Evolutionary conservation across 2,113 vertebrate genomes (phyloP).

Genomic region (Rynchops niger): DNA sequence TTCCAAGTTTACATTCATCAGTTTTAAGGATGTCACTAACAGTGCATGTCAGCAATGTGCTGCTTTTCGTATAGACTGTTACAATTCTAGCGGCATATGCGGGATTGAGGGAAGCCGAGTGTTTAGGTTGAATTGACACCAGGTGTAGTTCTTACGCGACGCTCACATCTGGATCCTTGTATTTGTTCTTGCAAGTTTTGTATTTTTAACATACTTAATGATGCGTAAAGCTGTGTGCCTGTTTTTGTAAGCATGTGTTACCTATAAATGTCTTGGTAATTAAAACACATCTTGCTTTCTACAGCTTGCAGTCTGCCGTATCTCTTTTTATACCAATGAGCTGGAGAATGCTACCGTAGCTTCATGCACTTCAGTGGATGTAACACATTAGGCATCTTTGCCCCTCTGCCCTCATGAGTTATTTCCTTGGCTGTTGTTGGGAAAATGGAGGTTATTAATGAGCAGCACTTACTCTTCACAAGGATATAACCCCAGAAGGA

Average conservation of each 20-base stretch:
- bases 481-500: background rate
- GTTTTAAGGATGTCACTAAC: background rate
- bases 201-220: background rate
- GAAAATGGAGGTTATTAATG: background rate
- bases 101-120: background rate
- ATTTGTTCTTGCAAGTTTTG: background rate
- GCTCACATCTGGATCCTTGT: background rate
- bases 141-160: background rate
- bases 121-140: background rate
- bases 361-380: background rate
- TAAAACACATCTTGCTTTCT: background rate
- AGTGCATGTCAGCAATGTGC: constrained; percentile 27
- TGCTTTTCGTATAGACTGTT: background rate
- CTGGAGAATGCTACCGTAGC: background rate
- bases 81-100: background rate
- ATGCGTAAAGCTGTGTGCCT: background rate
- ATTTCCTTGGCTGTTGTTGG: background rate
- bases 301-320: background rate
- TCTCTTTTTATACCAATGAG: background rate
- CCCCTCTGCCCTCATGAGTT: background rate
- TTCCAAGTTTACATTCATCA: constrained; percentile 56
- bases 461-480: background rate
- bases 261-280: background rate
- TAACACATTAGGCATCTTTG: background rate
- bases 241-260: background rate